Evolutionary conservation across 2,888 invertebrate species (phyloP).

Genomic region (Cataglyphis livida): DNA sequence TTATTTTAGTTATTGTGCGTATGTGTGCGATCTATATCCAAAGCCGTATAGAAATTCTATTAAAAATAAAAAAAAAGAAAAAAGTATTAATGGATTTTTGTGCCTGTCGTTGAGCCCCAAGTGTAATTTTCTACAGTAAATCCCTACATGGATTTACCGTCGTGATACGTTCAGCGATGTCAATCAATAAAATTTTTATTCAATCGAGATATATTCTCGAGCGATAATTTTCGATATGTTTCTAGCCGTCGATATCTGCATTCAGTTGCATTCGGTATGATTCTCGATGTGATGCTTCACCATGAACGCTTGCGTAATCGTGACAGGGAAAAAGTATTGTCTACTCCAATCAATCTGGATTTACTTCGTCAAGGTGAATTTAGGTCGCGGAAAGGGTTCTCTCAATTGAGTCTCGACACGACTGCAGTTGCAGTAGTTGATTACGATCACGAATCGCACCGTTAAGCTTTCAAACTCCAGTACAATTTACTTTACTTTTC

Average conservation of each 20-base stretch:
- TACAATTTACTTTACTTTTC: slow-evolving; percentile 16
- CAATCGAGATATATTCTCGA: slow-evolving; percentile 23
- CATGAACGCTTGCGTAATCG: slow-evolving; percentile 36
- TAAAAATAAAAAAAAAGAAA: slow-evolving; percentile 7
- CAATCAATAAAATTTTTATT: slow-evolving; percentile 47
- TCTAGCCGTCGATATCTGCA: slow-evolving; percentile 32
- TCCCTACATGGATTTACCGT: slow-evolving; percentile 40
- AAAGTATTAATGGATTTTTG: slow-evolving; percentile 8
- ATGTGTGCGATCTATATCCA: background rate
- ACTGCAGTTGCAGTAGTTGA: slow-evolving; percentile 29
- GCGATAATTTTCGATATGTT: slow-evolving; percentile 49
- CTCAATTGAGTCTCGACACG: slow-evolving; percentile 37
- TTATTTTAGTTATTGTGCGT: slow-evolving; percentile 1
- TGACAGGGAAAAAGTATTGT: slow-evolving; percentile 40
- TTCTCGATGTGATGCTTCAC: slow-evolving; percentile 29
- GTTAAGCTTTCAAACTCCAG: slow-evolving; percentile 22
- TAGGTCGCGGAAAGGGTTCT: slow-evolving; percentile 40
- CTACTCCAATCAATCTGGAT: slow-evolving; percentile 51
- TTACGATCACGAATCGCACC: slow-evolving; percentile 33
- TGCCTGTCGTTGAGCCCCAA: slow-evolving; percentile 1
- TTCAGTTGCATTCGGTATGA: slow-evolving; percentile 34
- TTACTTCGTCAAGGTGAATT: slow-evolving; percentile 55
- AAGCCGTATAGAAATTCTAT: slow-evolving; percentile 2
- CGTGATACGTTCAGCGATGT: slow-evolving; percentile 43
- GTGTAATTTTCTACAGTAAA: slow-evolving; percentile 44